These are phyloP conservation scores for Tetrapedia diversipes DNA, from an alignment of 2,888 invertebrate genomes.

Conservation along the genomic window DNA sequence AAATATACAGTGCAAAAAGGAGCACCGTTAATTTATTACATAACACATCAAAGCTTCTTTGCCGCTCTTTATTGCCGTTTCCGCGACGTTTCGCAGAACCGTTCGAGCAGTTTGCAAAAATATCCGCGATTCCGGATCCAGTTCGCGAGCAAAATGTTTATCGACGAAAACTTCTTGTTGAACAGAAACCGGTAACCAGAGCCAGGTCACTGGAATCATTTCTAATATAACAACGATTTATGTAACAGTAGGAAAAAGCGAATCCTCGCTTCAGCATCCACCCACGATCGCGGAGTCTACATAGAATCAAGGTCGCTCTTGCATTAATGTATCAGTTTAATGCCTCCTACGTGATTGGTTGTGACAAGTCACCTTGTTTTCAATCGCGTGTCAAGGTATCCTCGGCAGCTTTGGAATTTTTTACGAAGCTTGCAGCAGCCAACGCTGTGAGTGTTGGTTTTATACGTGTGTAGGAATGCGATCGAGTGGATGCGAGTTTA, in stretches of 20 bases:
- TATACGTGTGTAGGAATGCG: too few relatives aligned
- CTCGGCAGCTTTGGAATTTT: constrained; percentile 25
- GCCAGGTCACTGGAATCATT: background rate
- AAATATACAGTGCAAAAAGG: background rate
- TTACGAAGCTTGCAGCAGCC: background rate
- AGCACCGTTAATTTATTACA: constrained; percentile 4
- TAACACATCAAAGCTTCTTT: background rate
- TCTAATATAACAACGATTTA: constrained; percentile 27
- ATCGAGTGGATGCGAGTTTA: too few relatives aligned
- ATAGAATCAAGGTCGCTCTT: constrained; percentile 55
- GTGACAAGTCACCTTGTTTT: constrained; percentile 59
- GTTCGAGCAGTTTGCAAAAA: constrained; percentile 10
- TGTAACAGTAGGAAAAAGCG: constrained; percentile 47
- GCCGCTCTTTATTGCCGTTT: background rate
- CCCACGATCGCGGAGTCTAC: constrained; percentile 48
- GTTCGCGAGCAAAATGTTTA: constrained; percentile 23
- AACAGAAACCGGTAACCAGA: constrained; percentile 24
- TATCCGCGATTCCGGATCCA: constrained; percentile 17
- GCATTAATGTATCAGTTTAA: constrained; percentile 60
- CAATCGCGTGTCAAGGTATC: constrained; percentile 57
- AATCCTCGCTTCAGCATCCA: constrained; percentile 37
- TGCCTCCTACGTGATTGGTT: constrained; percentile 55
- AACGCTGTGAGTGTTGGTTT: too few relatives aligned
- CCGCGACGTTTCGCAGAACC: background rate
- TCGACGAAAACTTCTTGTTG: background rate